Conservation (phyloP, 2,888 invertebrate genomes). For the Digitonthophagus gazella region DNA sequence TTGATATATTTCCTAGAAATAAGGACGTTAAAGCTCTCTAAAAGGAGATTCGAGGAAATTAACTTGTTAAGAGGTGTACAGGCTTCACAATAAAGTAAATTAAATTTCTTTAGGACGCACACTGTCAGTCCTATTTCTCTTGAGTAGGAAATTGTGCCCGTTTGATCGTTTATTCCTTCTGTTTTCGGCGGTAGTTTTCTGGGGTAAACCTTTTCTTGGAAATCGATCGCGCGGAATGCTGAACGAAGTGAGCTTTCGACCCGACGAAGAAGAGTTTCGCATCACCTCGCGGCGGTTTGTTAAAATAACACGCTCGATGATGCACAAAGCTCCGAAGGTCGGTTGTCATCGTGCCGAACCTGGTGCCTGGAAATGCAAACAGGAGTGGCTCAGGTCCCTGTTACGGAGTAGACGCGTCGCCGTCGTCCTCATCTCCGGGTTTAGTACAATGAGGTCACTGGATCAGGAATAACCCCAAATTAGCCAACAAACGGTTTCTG, state of each 20-base stretch:
- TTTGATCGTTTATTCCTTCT: background rate
- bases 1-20: background rate
- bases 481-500: background rate
- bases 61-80: background rate
- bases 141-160: background rate
- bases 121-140: background rate
- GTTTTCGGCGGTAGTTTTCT: background rate
- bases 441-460: background rate
- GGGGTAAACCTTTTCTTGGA: background rate
- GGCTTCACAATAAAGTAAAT: background rate
- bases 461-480: background rate
- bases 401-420: background rate
- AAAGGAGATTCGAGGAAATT: background rate
- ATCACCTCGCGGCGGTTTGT: no score
- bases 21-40: background rate
- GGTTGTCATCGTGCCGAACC: no score
- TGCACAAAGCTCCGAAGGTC: background rate
- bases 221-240: background rate
- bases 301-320: background rate
- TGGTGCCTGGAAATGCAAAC: background rate
- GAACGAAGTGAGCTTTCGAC: background rate
- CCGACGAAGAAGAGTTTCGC: background rate
- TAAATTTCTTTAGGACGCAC: background rate
- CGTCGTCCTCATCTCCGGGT: background rate
- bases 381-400: background rate